phyloP scores from a whole-genome alignment of 2,888 invertebrate species.

The Amphipoea oculea region DNA sequence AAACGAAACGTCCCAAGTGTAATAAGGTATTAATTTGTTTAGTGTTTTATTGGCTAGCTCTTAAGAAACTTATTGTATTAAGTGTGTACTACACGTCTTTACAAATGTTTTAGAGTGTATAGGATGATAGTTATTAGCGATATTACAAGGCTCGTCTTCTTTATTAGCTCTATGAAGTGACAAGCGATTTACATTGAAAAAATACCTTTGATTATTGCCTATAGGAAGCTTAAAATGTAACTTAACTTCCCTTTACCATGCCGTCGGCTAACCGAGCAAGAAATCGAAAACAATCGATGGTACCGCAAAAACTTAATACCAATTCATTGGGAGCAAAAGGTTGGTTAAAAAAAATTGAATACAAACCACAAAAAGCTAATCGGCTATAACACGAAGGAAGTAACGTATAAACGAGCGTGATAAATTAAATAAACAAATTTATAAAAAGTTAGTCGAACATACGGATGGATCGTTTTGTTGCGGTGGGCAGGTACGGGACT shows the following conservation, averaged over 20 bases:
- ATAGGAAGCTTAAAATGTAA: constrained; percentile 17
- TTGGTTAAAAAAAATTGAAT: constrained; percentile 77
- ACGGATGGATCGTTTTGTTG: constrained; percentile 81
- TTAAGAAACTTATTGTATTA: constrained; percentile 63
- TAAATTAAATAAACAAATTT: constrained; percentile 90
- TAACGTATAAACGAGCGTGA: constrained; percentile 88
- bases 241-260: constrained; percentile 21
- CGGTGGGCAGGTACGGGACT: constrained; percentile 84
- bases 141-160: constrained; percentile 51
- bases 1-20: constrained; percentile 82
- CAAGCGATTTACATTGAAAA: constrained; percentile 39
- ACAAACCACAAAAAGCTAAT: constrained; percentile 87
- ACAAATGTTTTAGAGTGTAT: constrained; percentile 43
- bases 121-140: constrained; percentile 50
- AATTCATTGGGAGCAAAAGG: constrained; percentile 78
- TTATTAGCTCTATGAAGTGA: constrained; percentile 48
- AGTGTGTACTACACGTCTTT: constrained; percentile 40
- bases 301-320: constrained; percentile 81
- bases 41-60: constrained; percentile 73
- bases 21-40: constrained; percentile 79
- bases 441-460: constrained; percentile 83
- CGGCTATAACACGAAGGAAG: constrained; percentile 87
- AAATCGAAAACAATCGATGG: constrained; percentile 76
- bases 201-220: constrained; percentile 28
- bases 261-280: constrained; percentile 62